phyloP scores from a whole-genome alignment of 2,888 invertebrate species.

The Perdita meconis region DNA sequence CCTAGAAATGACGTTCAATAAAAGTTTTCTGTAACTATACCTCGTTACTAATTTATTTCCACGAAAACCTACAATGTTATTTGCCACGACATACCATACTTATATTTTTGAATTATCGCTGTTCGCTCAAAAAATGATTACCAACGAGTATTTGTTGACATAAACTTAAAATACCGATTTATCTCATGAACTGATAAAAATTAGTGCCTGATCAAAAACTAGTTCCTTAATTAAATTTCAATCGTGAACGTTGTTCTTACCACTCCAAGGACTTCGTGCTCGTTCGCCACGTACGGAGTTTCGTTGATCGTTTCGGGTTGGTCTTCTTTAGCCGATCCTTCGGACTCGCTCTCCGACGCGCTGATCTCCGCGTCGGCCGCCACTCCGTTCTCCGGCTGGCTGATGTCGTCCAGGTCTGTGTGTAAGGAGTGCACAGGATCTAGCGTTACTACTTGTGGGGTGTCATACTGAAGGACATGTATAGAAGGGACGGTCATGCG shows the following conservation, averaged over 20 bases:
- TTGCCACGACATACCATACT: too few species aligned
- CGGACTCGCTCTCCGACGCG: constrained; percentile 87
- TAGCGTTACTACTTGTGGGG: constrained; percentile 83
- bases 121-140: too few species aligned
- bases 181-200: neutral
- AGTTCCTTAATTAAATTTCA: too few species aligned
- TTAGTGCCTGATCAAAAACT: too few species aligned
- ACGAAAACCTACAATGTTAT: too few species aligned
- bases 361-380: constrained; percentile 85
- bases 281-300: constrained; percentile 85
- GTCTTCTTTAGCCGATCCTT: constrained; percentile 86
- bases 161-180: too few species aligned
- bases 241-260: constrained; percentile 76
- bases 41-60: too few species aligned
- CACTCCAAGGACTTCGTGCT: constrained; percentile 85
- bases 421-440: constrained; percentile 82
- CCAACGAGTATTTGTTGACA: too few species aligned
- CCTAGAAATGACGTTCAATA: too few species aligned
- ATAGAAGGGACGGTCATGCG: constrained; percentile 81
- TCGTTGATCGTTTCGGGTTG: constrained; percentile 83
- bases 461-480: constrained; percentile 78
- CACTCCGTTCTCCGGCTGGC: constrained; percentile 88
- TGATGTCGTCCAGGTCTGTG: constrained; percentile 90
- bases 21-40: too few species aligned
- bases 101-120: too few species aligned